Base-by-base conservation (phyloP, 2,888 invertebrate genomes). In the Dryocosmus kuriphilus region DNA sequence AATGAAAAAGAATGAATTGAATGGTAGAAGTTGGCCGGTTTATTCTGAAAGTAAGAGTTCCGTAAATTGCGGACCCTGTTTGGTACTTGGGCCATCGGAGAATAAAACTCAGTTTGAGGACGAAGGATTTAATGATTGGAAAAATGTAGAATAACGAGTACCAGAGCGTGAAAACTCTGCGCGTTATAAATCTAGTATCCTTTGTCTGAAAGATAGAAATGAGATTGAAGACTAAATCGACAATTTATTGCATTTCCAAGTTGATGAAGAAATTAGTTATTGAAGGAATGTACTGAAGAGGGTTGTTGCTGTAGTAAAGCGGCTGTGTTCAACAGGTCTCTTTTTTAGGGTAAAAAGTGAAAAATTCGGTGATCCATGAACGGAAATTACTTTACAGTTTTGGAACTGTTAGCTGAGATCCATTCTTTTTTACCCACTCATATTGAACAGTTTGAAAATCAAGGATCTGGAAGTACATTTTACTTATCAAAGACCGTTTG, bases 351-450 rank as follows among this genome's bases (percentile, higher is more conserved):
- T 82, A 71, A 67, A 57, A 73, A 77, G 62, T 76, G 81, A 83
- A 79, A 80, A 74, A 46, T 78, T 84, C 38, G 83, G 83, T 75
- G 75, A 67, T 80, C 83, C 73, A 19, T 83, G 76, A 87, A 84
- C 77, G 85, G 86, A 75, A 88, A 88, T 84, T 86, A 84, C 84
- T 81, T 61, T 60, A 85, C 83, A 83, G 65, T 79, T 77, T 79
- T 84, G 77, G 86, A 88, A 84, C 81, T 88, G 46, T 73, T 88
- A 79, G 82, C 86, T 11, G 83, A 84, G 74, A 87, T 86, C 73
- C 86, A 88, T 85, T 85, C 86, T 41, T 86, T 88, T 77, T 79
- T 87, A 81, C 81, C 79, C 38, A 76, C 62, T 67, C 88, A 88
- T 77, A 85, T 88, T 75, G 81, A 79, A 65, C 32, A 55, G n/a